These are phyloP conservation scores for Sus cebifrons DNA, from an alignment of 2,797 vertebrate genomes.

Conservation along the genomic window DNA sequence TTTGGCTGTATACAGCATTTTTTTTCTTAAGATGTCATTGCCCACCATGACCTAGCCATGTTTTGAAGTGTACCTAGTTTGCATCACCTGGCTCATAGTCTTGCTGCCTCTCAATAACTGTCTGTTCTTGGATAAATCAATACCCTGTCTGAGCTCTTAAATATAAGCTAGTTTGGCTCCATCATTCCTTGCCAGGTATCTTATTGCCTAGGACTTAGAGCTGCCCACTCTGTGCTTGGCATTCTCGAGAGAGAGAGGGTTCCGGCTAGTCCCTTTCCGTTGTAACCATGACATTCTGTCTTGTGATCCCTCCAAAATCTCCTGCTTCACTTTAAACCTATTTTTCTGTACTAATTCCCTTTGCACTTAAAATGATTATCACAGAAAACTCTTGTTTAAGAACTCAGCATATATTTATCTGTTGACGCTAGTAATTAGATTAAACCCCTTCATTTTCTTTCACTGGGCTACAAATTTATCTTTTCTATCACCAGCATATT, in stretches of 20 bases:
- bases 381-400: conserved; percentile 31
- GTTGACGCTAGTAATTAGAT: not conserved
- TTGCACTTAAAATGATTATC: not conserved
- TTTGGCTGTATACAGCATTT: not conserved
- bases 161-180: not conserved
- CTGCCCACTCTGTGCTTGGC: not conserved
- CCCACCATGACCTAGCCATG: not conserved
- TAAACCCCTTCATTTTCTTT: conserved; percentile 21
- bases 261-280: not conserved
- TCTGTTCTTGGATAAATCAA: not conserved
- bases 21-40: not conserved
- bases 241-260: not conserved
- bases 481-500: not conserved
- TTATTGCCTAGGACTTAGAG: not conserved
- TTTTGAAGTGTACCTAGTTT: not conserved
- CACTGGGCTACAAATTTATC: not conserved
- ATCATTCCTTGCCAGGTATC: not conserved
- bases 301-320: not conserved
- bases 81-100: not conserved
- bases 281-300: not conserved
- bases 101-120: not conserved
- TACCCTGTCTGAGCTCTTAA: not conserved
- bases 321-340: not conserved
- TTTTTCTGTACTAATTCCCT: not conserved
- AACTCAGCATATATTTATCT: not conserved